Evolutionary conservation across 2,888 invertebrate species (phyloP).

Genomic region (Imbricaverruca yamaguchii): DNA sequence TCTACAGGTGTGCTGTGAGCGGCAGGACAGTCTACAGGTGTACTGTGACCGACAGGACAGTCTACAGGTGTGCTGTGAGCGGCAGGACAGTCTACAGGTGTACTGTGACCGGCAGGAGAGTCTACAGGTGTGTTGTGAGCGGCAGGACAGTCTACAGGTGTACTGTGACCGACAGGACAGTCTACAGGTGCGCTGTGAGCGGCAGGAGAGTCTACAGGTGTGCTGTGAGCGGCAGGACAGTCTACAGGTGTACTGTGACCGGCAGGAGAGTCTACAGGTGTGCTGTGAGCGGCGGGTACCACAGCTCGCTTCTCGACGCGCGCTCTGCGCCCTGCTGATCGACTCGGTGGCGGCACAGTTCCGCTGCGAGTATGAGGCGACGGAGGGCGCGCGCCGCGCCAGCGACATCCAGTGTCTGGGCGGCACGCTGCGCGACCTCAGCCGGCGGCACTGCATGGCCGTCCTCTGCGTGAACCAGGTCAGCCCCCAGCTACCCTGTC

Average conservation of each 20-base stretch:
- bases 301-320: slow-evolving; percentile 45
- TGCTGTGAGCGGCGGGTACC: slow-evolving; percentile 51
- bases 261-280: slow-evolving; percentile 49
- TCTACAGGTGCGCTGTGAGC: too few relatives aligned
- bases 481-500: slow-evolving; percentile 27
- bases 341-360: slow-evolving; percentile 68
- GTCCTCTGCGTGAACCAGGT: slow-evolving; percentile 68
- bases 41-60: too few relatives aligned
- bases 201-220: too few relatives aligned
- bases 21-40: too few relatives aligned
- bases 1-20: too few relatives aligned
- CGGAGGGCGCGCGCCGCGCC: slow-evolving; percentile 48
- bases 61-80: too few relatives aligned
- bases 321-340: slow-evolving; percentile 57
- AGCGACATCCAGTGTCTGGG: slow-evolving; percentile 52
- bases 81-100: too few relatives aligned
- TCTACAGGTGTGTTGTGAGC: too few relatives aligned
- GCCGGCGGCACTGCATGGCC: slow-evolving; percentile 49
- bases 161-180: too few relatives aligned
- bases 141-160: too few relatives aligned
- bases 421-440: slow-evolving; percentile 49
- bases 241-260: neutral
- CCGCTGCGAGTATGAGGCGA: slow-evolving; percentile 50
- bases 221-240: too few relatives aligned
- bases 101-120: too few relatives aligned